phyloP scores from a whole-genome alignment of 2,113 vertebrate genomes.

The Callocephalon fimbriatum region DNA sequence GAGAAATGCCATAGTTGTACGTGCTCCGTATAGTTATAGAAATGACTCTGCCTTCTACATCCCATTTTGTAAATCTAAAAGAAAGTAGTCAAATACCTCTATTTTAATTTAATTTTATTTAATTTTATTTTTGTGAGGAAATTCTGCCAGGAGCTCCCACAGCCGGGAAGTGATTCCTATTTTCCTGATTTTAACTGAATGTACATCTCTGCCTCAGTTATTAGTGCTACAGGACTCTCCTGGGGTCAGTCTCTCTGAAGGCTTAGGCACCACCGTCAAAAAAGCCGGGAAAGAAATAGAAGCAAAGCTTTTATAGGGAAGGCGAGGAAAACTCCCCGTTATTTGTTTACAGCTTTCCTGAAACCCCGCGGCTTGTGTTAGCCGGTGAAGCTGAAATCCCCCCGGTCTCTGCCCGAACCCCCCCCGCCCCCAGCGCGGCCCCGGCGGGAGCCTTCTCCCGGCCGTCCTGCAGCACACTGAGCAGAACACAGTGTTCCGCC shows the following conservation, averaged over 20 bases:
- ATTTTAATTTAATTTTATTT: not conserved
- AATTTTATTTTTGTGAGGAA: not conserved
- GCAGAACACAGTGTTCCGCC: no score
- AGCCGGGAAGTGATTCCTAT: not conserved
- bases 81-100: not conserved
- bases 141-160: not conserved
- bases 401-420: not conserved
- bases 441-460: no score
- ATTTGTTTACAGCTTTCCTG: not conserved
- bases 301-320: not conserved
- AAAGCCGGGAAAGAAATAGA: not conserved
- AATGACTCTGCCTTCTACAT: not conserved
- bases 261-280: not conserved
- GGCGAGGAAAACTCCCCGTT: not conserved
- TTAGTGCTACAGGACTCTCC: not conserved
- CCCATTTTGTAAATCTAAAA: not conserved
- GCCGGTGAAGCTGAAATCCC: not conserved
- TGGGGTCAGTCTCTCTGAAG: not conserved
- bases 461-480: no score
- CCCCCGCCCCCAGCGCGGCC: not conserved
- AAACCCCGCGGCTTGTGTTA: not conserved
- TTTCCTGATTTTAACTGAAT: not conserved
- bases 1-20: not conserved
- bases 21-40: not conserved
- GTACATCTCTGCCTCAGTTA: fast-evolving